These are phyloP conservation scores for Adelphocoris suturalis DNA, from an alignment of 2,888 invertebrate genomes.

Conservation along the genomic window DNA sequence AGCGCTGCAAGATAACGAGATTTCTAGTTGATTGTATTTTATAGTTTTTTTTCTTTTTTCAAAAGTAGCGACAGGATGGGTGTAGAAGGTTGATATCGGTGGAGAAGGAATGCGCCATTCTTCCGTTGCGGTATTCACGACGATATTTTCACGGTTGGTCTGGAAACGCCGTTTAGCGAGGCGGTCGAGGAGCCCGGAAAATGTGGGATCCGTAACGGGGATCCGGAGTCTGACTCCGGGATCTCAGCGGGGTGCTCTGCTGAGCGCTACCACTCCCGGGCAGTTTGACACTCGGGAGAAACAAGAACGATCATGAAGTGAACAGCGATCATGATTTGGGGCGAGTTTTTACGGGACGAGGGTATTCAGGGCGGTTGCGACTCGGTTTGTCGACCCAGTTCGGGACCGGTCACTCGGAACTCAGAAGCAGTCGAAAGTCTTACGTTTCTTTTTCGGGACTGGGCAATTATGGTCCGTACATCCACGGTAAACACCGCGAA, in stretches of 20 bases:
- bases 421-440: too few species aligned
- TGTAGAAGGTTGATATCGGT: neutral
- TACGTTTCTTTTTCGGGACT: too few species aligned
- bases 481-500: too few species aligned
- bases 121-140: neutral
- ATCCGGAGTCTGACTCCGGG: neutral
- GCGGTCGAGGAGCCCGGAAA: neutral
- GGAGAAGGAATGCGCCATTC: conserved; percentile 29
- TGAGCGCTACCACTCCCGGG: neutral
- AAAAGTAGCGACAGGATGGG: neutral
- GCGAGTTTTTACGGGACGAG: neutral
- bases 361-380: neutral
- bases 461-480: too few species aligned
- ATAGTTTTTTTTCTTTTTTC: neutral
- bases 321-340: neutral
- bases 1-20: neutral
- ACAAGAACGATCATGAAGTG: neutral
- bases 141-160: conserved; percentile 67
- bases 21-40: neutral
- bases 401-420: too few species aligned
- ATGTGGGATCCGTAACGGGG: conserved; percentile 35
- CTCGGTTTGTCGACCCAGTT: neutral
- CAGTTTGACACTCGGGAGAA: conserved; percentile 32
- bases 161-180: conserved; percentile 48
- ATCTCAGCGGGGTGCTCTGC: neutral